Evolutionary conservation across 2,888 invertebrate species (phyloP).

Genomic region (Tholera decimalis): DNA sequence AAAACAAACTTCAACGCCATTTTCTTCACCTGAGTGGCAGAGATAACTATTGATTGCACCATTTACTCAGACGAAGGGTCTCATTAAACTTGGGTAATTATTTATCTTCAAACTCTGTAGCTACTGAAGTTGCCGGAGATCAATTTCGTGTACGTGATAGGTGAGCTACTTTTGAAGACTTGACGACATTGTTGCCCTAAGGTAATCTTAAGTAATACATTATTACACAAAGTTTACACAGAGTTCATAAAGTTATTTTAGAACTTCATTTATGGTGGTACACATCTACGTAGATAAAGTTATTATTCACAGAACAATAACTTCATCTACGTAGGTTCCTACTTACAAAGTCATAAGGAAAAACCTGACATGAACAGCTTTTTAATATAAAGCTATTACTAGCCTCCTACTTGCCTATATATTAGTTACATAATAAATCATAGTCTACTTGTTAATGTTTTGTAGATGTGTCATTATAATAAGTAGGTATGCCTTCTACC

Average conservation of each 20-base stretch:
- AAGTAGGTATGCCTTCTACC: too few species aligned
- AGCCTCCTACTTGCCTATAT: too few species aligned
- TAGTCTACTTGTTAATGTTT: too few species aligned
- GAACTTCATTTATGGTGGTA: too few species aligned
- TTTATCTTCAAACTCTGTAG: constrained; percentile 60
- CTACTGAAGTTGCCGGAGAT: constrained; percentile 43
- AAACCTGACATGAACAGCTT: too few species aligned
- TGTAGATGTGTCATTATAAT: too few species aligned
- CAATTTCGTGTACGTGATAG: constrained; percentile 60
- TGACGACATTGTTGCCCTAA: constrained; percentile 40
- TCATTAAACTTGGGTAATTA: constrained; percentile 66
- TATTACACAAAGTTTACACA: background rate
- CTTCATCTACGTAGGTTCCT: too few species aligned
- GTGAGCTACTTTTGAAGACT: constrained; percentile 27
- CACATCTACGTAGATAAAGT: too few species aligned
- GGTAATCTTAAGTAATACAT: constrained; percentile 26
- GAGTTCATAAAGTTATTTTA: background rate
- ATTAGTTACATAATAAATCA: too few species aligned
- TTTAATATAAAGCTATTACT: too few species aligned
- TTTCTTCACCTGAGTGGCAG: constrained; percentile 40
- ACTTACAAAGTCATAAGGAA: too few species aligned
- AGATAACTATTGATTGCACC: constrained; percentile 61
- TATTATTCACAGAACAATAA: too few species aligned
- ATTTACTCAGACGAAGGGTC: constrained; percentile 55
- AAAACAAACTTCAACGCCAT: constrained; percentile 43